Conservation (phyloP, 1,140 invertebrate species). For the honey bee (Apis mellifera) region Amel_HAv3.1 CM009938.2:12467501-12468000, state of each 20-base stretch:
- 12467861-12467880: background rate
- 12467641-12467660: no score
- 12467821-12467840: background rate
- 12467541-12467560: background rate
- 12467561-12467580: background rate
- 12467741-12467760: background rate
- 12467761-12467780: background rate
- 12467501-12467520: background rate
- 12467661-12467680: no score
- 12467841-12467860: background rate
- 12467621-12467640: no score
- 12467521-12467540: background rate
- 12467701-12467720: background rate
- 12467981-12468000: background rate
- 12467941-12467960: slow-evolving; percentile 41
- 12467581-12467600: background rate
- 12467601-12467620: background rate
- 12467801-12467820: background rate
- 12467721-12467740: background rate
- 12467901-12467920: slow-evolving; percentile 40
- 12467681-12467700: no score
- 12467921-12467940: slow-evolving; percentile 50
- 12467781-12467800: no score
- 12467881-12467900: slow-evolving; percentile 10
- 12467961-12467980: slow-evolving; percentile 13